These are phyloP conservation scores for Spermophilus dauricus DNA, from an alignment of 2,113 vertebrate species.

Conservation along the genomic window DNA sequence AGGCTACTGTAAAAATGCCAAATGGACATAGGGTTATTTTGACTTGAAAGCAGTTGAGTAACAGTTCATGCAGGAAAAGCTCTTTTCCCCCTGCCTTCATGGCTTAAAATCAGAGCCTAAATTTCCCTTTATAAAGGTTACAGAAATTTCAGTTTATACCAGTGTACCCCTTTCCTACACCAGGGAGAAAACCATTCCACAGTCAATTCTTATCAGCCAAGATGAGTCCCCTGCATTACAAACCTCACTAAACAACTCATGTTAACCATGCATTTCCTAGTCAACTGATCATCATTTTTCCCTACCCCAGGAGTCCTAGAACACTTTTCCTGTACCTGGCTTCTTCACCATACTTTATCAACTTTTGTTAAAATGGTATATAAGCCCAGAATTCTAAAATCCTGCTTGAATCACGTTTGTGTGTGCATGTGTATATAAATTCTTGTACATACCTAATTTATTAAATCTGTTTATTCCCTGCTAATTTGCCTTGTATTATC, in stretches of 20 bases:
- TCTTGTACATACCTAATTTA: not conserved
- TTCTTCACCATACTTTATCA: not conserved
- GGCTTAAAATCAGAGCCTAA: not conserved
- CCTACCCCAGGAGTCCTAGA: too few species aligned
- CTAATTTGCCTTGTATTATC: not conserved
- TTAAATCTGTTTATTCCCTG: not conserved
- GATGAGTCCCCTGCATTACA: not conserved
- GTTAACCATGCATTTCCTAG: too few species aligned
- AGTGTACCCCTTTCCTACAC: not conserved
- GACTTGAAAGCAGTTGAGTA: not conserved
- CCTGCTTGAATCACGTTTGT: not conserved
- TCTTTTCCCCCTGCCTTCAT: not conserved
- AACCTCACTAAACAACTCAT: not conserved
- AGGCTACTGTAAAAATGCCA: not conserved
- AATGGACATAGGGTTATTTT: not conserved
- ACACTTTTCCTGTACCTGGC: not conserved
- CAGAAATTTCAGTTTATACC: not conserved
- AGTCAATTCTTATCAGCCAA: rapidly evolving
- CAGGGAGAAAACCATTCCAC: not conserved
- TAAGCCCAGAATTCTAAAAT: not conserved
- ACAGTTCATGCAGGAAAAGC: not conserved
- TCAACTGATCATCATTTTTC: not conserved
- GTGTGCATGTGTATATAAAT: not conserved
- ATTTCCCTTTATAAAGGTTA: not conserved
- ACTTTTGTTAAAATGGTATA: not conserved